Base-by-base conservation (phyloP, 2,113 vertebrate species). In the Lepisosteus osseus region DNA sequence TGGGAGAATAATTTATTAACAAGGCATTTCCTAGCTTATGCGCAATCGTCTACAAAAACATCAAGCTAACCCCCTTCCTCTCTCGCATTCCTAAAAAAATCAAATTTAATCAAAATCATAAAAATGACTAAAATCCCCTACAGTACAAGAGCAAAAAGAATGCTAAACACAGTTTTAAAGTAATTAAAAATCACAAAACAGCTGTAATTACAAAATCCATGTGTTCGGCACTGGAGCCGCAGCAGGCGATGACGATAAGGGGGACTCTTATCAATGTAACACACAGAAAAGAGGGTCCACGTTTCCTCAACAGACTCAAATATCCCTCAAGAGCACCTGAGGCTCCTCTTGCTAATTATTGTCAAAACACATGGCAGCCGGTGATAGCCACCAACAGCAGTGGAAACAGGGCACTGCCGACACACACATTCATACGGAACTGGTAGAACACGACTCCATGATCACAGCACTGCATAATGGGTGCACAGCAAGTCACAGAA, bases 161-260 rank as follows among this genome's bases (percentile, higher is more conserved):
- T 81, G 85, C 81, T 83, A 77, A 80, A 86, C 84, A 84, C 76
- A 77, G 78, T 86, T 86, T 83, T 84, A 79, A 81, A 84, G 80
- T 79, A 84, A 88, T 88, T 82, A 87, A 86, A 87, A 86, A 78
- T 82, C 76, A 88, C 80, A 83, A 84, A 86, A 87, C 83, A 88
- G 86, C 84, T 83, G 89, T 86, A 87, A 87, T 87, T 87, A 87
- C 57, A 84, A 80, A 84, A 86, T 74, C 63, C 65, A 47, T 47
- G 65, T 44, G 44, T 67, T 13, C 57, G 3, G 17, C 29, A 54
- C 12, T 42, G 57, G 43, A 57, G n/a, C 8, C n/a, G 15, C 42
- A 14, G 15, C 14, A n/a, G 9, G 43, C 9, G 8, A 14, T 67
- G 13, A 15, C 4, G 44, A 67, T 67, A 51, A 14, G 11, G 15